Evolutionary conservation across 2,797 vertebrate species (phyloP), one percentile per base, ranked within the genome.

Genomic region (Chanos chanos): DNA sequence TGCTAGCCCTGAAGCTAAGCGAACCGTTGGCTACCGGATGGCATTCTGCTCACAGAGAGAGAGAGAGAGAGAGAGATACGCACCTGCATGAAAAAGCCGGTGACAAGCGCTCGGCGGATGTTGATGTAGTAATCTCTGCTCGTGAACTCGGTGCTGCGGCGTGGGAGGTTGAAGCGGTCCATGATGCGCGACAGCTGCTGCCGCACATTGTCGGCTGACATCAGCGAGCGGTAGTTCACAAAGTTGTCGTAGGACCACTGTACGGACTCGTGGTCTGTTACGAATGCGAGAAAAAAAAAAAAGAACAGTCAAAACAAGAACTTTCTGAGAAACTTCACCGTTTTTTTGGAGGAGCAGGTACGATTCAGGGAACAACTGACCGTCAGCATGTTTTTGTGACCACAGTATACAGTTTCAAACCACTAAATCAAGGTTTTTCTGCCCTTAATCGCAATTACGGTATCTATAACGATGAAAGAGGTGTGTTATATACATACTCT

Each of bases 201-300:
- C 79, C 97, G 92, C 79, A 99, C 96, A 59, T 98, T 99, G 91
- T 99, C 97, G 65, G 96, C 96, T 68, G 97, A 99, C 96, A 99
- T 97, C 91, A 99, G 89, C 57, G 97, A 99, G 73, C 96, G 93
- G 89, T 98, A 99, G 93, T 99, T 99, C 84, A 99, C 94, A 85
- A 99, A 99, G 91, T 99, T 99, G 91, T 99, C 96, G 64, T 98
- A 99, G 89, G 95, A 98, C 97, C 97, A 99, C 88, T 99, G 96
- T 89, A 95, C 95, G 36, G 95, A 90, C 84, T 99, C 97, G 68
- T 99, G 96, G 89, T 99, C 97, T 99, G 84, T 62, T 85, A 87
- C n/a, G n/a, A n/a, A n/a, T n/a, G n/a, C n/a, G n/a, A n/a, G n/a
- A n/a, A n/a, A n/a, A n/a, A n/a, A n/a, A n/a, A n/a, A n/a, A n/a